Percentiles rank a stretch among this genome's conserved stretches.
Evolutionary conservation across 2,113 vertebrate genomes (phyloP).

Genomic region (Gambusia holbrooki): DNA sequence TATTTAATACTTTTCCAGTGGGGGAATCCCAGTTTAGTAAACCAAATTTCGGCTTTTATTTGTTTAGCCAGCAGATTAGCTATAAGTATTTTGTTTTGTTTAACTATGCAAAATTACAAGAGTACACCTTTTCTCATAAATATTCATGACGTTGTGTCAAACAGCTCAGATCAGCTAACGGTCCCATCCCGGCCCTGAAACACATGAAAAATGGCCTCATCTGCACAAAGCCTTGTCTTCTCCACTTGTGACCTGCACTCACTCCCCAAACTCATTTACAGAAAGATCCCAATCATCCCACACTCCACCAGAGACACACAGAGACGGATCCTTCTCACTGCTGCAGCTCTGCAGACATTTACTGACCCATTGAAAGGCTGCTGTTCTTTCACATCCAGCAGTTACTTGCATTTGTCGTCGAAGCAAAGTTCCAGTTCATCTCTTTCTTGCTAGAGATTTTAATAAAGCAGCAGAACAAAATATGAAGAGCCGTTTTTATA

Average conservation of each 20-base stretch:
- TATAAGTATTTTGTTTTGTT: too few species aligned
- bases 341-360: slow-evolving; percentile 33
- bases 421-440: slow-evolving; percentile 2
- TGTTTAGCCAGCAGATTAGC: too few species aligned
- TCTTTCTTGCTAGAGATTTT: background rate
- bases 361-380: slow-evolving; percentile 37
- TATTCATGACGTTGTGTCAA: slow-evolving; percentile 8
- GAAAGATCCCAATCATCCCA: slow-evolving; percentile 54
- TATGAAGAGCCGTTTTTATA: slow-evolving; percentile 15
- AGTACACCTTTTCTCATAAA: background rate
- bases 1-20: too few species aligned
- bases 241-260: slow-evolving; percentile 48
- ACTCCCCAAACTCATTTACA: slow-evolving; percentile 57
- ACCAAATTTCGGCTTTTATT: too few species aligned
- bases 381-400: slow-evolving; percentile 13
- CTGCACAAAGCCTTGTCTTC: slow-evolving; percentile 39
- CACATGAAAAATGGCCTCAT: slow-evolving; percentile 60
- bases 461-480: background rate
- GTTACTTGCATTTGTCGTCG: slow-evolving; percentile 12
- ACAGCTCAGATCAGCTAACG: slow-evolving; percentile 18
- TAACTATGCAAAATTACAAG: background rate
- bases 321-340: slow-evolving; percentile 23
- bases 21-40: too few species aligned
- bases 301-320: slow-evolving; percentile 15
- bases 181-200: slow-evolving; percentile 8